phyloP scores from a whole-genome alignment of 2,888 invertebrate genomes.

The Caenorhabditis sulstoni region DNA sequence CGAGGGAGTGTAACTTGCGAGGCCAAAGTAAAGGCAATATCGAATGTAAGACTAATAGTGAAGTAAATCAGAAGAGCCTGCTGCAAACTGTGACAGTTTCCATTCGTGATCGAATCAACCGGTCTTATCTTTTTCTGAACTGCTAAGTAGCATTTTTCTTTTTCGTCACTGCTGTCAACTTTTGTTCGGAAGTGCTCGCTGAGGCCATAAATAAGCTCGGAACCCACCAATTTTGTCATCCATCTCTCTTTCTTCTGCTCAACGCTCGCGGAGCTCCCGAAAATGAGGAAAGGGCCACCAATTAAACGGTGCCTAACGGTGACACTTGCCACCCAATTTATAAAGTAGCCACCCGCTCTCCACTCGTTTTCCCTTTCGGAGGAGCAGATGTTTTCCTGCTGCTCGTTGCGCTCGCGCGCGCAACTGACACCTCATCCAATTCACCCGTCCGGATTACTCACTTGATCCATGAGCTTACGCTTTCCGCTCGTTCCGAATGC shows the following conservation, averaged over 20 bases:
- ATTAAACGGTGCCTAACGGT: slow-evolving; percentile 24
- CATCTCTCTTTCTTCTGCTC: background rate
- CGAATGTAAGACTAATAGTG: too few species aligned
- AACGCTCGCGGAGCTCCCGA: background rate
- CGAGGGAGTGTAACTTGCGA: too few species aligned
- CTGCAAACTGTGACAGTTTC: too few species aligned
- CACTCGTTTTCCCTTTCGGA: background rate
- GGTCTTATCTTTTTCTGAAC: too few species aligned
- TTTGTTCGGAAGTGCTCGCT: background rate
- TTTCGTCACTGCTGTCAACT: too few species aligned
- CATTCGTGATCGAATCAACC: too few species aligned
- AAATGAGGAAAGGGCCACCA: background rate
- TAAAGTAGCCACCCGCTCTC: slow-evolving; percentile 4
- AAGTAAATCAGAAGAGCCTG: too few species aligned
- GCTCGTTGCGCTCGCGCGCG: background rate
- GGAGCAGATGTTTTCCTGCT: slow-evolving; percentile 27
- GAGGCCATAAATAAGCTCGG: background rate
- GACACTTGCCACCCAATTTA: slow-evolving; percentile 22
- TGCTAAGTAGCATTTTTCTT: too few species aligned
- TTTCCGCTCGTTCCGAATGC: slow-evolving; percentile 1
- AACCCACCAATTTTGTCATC: background rate
- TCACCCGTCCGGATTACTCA: slow-evolving; percentile 9
- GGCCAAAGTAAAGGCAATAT: too few species aligned
- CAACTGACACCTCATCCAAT: slow-evolving; percentile 41
- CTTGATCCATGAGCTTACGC: slow-evolving; percentile 20